Evolutionary conservation across 2,888 invertebrate species (phyloP).

Genomic region (Thumatha senex): DNA sequence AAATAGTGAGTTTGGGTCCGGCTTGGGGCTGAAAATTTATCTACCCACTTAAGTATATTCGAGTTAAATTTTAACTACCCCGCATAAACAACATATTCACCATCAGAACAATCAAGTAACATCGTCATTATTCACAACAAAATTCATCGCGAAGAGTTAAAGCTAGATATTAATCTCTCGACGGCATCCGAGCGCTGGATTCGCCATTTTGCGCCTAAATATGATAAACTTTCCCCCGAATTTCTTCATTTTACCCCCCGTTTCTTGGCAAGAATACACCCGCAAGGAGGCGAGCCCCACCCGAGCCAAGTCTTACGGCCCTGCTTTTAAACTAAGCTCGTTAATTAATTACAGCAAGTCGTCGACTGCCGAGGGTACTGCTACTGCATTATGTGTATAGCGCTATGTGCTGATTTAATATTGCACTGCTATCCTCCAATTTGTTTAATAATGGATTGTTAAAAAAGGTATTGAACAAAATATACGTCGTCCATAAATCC

Average conservation of each 20-base stretch:
- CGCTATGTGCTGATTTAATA: constrained; percentile 78
- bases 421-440: constrained; percentile 52
- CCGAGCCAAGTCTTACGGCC: constrained; percentile 80
- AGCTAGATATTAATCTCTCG: constrained; percentile 81
- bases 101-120: constrained; percentile 66
- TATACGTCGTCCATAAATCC: too few relatives aligned
- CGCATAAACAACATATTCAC: constrained; percentile 34
- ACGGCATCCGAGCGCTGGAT: constrained; percentile 79
- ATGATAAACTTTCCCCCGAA: constrained; percentile 84
- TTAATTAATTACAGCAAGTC: constrained; percentile 84
- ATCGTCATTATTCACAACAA: constrained; percentile 74
- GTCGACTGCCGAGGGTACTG: constrained; percentile 73
- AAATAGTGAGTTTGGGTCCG: too few relatives aligned
- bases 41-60: too few relatives aligned
- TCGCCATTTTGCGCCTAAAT: constrained; percentile 84
- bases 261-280: constrained; percentile 65
- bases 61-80: too few relatives aligned
- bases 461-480: constrained; percentile 2
- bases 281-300: constrained; percentile 49
- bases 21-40: too few relatives aligned
- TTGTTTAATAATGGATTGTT: constrained; percentile 24
- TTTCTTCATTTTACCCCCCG: constrained; percentile 71
- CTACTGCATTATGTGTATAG: constrained; percentile 68
- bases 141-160: constrained; percentile 80
- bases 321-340: constrained; percentile 85